A percentile compares a stretch with the other conserved stretches of the same genome.
Evolutionary conservation across 2,113 vertebrate species (phyloP).

Genomic region (Aptenodytes patagonicus): DNA sequence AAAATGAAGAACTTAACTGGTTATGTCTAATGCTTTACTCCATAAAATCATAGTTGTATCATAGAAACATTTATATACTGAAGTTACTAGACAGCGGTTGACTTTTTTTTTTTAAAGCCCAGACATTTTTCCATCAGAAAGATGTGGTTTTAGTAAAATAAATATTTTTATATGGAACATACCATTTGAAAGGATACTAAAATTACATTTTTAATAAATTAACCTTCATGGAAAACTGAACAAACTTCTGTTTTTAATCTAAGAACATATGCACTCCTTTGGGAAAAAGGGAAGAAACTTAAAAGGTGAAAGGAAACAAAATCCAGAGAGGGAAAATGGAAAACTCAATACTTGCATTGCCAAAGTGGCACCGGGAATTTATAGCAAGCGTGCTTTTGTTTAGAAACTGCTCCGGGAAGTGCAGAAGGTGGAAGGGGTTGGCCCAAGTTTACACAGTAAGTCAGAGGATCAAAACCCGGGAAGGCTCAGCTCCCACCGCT

Average conservation of each 20-base stretch:
- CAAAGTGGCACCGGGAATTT: background rate
- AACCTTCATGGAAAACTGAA: background rate
- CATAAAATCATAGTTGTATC: background rate
- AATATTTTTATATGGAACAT: conserved; percentile 15
- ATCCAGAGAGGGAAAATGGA: background rate
- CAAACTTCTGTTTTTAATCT: background rate
- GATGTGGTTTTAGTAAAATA: background rate
- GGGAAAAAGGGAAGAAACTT: background rate
- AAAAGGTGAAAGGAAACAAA: background rate
- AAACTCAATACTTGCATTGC: background rate
- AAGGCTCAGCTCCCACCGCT: background rate
- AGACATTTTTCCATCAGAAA: conserved; percentile 1
- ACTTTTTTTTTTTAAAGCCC: background rate
- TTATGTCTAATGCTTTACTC: background rate
- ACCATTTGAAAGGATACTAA: background rate
- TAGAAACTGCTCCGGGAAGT: background rate
- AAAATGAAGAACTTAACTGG: background rate
- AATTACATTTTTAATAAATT: background rate
- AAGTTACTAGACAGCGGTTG: background rate
- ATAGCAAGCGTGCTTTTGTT: background rate
- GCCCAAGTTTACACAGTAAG: background rate
- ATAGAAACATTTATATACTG: background rate
- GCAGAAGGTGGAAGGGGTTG: background rate
- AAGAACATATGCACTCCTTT: background rate
- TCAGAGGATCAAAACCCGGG: background rate